These are phyloP conservation scores for Okamejei kenojei DNA, from an alignment of 2,797 vertebrate species.

Conservation along the genomic window DNA sequence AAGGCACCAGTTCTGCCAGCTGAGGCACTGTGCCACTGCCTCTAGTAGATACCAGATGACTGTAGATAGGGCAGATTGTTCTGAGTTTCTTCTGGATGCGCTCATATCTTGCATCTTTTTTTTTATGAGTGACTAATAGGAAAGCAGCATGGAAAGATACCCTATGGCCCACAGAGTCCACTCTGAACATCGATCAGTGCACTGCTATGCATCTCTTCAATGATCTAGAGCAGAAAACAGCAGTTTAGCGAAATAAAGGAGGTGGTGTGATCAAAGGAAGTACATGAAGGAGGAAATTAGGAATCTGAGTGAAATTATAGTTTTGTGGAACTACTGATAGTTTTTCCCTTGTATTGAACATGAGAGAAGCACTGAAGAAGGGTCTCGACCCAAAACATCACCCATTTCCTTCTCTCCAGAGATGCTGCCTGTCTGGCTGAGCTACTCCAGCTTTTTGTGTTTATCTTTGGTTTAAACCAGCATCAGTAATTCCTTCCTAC, in stretches of 20 bases:
- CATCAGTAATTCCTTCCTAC: no score
- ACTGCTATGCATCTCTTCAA: not conserved
- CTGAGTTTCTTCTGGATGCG: not conserved
- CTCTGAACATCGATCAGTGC: no score
- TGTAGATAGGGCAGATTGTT: not conserved
- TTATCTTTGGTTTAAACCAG: no score
- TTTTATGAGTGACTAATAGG: not conserved
- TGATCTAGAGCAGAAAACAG: no score
- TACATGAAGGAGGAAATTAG: not conserved
- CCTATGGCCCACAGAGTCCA: no score
- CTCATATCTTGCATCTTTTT: not conserved
- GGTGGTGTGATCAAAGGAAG: not conserved
- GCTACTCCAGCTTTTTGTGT: no score
- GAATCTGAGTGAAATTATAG: not conserved
- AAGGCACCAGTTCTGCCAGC: no score
- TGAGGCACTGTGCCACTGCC: no score
- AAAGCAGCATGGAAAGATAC: not conserved
- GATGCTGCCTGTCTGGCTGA: no score
- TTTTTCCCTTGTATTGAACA: not conserved
- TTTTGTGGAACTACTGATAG: not conserved
- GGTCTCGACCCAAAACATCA: no score
- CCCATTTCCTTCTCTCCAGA: no score
- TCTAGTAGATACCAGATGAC: no score
- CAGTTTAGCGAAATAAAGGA: slow-evolving; percentile 7
- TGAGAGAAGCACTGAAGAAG: not conserved